Conservation (phyloP, 2,113 vertebrate species). For the Tonatia bakeri region DNA sequence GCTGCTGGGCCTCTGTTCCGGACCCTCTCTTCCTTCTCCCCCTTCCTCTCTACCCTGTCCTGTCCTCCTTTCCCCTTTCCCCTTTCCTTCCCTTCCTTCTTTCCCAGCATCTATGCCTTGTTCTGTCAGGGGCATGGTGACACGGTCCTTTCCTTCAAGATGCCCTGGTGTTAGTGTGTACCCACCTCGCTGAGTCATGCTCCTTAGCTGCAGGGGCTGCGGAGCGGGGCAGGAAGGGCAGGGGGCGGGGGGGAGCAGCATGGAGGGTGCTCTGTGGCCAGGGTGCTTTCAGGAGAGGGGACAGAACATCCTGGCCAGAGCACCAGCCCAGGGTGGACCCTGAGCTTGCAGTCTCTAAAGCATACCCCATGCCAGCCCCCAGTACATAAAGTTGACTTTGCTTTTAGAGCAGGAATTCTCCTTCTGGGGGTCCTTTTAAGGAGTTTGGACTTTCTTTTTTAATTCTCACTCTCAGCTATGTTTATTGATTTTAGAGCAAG, state of each 20-base stretch:
- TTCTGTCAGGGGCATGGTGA: not conserved
- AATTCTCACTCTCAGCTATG: too few relatives aligned
- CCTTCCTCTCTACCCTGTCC: not conserved
- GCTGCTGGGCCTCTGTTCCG: not conserved
- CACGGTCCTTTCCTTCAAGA: not conserved
- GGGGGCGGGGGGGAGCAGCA: not conserved
- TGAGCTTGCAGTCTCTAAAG: not conserved
- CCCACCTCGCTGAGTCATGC: not conserved
- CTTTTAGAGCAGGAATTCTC: not conserved
- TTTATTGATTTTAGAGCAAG: too few relatives aligned
- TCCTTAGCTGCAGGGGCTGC: not conserved
- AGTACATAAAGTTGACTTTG: not conserved
- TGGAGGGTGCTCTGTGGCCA: not conserved
- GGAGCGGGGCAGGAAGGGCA: not conserved
- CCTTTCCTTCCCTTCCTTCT: not conserved
- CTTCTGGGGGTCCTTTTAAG: not conserved
- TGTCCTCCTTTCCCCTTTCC: not conserved
- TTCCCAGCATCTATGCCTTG: not conserved
- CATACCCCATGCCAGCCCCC: fast-evolving
- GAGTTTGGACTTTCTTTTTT: not conserved
- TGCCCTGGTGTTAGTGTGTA: not conserved
- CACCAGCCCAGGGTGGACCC: too few relatives aligned
- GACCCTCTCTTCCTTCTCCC: not conserved
- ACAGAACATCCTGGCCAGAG: not conserved
- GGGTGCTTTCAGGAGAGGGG: not conserved